Conservation (phyloP, 2,888 invertebrate species). For the Malachius bipustulatus region DNA sequence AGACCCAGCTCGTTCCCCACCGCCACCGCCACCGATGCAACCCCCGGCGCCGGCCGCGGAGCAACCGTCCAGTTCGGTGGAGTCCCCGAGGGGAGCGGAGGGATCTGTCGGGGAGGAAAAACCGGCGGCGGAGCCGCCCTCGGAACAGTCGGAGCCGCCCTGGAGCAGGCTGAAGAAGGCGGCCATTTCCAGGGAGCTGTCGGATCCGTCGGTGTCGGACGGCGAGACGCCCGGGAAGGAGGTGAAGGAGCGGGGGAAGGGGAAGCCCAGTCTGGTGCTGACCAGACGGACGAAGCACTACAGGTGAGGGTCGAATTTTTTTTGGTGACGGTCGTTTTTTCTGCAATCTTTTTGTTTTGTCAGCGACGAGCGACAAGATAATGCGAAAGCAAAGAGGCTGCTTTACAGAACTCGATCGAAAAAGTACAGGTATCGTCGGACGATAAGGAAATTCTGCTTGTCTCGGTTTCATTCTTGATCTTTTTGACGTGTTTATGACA, state of each 20-base stretch:
- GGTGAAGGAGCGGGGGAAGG: slow-evolving; percentile 15
- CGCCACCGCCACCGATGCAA: slow-evolving; percentile 20
- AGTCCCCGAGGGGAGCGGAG: slow-evolving; percentile 1
- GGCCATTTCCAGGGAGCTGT: slow-evolving; percentile 42
- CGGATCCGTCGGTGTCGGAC: slow-evolving; percentile 16
- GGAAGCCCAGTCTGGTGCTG: slow-evolving; percentile 29
- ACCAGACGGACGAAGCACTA: slow-evolving; percentile 51
- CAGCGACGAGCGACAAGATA: no score
- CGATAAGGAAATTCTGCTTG: no score
- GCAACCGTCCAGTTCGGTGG: slow-evolving; percentile 25
- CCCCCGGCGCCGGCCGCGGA: slow-evolving; percentile 19
- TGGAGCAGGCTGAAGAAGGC: slow-evolving; percentile 74
- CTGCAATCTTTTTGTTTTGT: no score
- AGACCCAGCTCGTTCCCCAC: slow-evolving; percentile 19
- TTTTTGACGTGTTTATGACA: no score
- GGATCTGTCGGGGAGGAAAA: slow-evolving; percentile 24
- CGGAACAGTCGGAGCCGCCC: slow-evolving; percentile 46
- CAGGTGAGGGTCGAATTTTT: no score
- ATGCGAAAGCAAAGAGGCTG: no score
- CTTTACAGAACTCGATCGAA: no score
- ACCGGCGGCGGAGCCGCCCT: slow-evolving; percentile 45
- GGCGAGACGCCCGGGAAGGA: slow-evolving; percentile 1
- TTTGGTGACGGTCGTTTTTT: no score
- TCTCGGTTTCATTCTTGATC: no score
- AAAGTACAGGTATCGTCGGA: no score